Conservation (phyloP, 1,140 invertebrate species). For the Metopolophium dirhodum region DNA sequence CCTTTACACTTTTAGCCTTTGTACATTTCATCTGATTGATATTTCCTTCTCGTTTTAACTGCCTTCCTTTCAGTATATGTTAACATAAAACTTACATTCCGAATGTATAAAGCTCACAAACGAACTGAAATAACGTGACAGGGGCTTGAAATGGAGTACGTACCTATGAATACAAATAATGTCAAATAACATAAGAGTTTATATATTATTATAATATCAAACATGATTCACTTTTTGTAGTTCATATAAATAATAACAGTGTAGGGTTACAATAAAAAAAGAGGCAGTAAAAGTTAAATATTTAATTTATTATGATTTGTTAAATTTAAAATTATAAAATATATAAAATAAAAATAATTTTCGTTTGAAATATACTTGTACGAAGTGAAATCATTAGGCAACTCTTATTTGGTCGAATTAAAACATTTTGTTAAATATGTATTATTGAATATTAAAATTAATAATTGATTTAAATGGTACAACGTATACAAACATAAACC, state of each 20-base stretch:
- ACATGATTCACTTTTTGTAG: neutral
- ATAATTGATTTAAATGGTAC: neutral
- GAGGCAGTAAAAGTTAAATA: neutral
- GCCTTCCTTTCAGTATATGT: neutral
- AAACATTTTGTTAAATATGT: neutral
- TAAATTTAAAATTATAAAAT: too few relatives aligned
- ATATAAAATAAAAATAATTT: neutral
- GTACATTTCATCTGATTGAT: neutral
- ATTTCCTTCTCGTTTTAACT: neutral
- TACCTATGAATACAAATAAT: neutral
- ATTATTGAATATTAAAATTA: neutral
- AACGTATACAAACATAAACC: neutral
- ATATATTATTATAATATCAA: neutral
- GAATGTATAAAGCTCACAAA: neutral
- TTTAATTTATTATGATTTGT: neutral
- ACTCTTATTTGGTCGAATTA: neutral
- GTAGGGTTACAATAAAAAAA: neutral
- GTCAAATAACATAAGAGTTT: neutral
- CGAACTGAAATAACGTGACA: neutral
- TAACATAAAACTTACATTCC: neutral
- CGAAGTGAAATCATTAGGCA: neutral
- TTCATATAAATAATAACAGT: neutral
- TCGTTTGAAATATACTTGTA: neutral
- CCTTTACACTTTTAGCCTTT: neutral
- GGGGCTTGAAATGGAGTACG: neutral